Base-by-base conservation (phyloP, 2,797 vertebrate species). In the Gadopsis marmoratus region DNA sequence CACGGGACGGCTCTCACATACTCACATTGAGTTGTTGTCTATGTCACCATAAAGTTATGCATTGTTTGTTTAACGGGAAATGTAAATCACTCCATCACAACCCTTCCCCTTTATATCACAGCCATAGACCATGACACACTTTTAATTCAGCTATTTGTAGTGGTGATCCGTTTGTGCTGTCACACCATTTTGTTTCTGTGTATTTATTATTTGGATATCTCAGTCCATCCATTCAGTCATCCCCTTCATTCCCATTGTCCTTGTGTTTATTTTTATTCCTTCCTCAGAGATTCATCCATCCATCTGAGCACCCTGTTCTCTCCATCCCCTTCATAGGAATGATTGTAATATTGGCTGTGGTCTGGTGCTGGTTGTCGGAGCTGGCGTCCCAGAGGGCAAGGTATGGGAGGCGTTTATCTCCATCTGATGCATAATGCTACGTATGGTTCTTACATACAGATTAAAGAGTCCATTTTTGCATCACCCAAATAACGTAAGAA, bases 361-460 rank as follows among this genome's bases (percentile, higher is more conserved):
- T 96, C 95, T 96, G 97, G 97, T 97, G 97, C 95, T 97, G 97
- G 96, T 96, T 96, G 96, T 96, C 97, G 82, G 97, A 97, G 96
- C 95, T 96, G 88, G 95, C 95, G 85, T 96, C 96, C 92, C 96
- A 96, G 95, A 92, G 90, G 91, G 89, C 87, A 94, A 97, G 97
- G 97, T 97, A 97, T 87, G 94, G 88, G 90, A 91, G 92, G 92
- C 88, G 86, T 88, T 88, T 82, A 87, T 86, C 82, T 90, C 86
- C 87, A 60, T 84, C 71, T 91, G 74, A 86, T 81, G 64, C 41
- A 41, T 76, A 59, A 74, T 85, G 58, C 50, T 54, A 51, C 29
- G 1, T 71, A 54, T 12, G 45, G 47, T 68, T 82, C 63, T 72
- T 43, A 63, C 23, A 71, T 64, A 78, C 29, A 71, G 19, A 76